Evolutionary conservation across 2,113 vertebrate species (phyloP).

Genomic region (Setophaga coronata): DNA sequence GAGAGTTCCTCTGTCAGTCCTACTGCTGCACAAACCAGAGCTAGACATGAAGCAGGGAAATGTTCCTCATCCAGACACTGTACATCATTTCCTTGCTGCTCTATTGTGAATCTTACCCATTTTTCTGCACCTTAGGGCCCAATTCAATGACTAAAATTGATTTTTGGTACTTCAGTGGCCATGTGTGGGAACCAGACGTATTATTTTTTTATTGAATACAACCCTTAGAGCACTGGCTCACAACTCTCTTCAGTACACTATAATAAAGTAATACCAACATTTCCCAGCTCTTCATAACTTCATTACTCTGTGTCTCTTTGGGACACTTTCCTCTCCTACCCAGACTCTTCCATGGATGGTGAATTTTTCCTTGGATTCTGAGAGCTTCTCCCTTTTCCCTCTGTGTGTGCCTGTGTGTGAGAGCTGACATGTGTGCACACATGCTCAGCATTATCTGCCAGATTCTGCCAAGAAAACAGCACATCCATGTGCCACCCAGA

Average conservation of each 20-base stretch:
- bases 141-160: slow-evolving; percentile 69
- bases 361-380: not conserved
- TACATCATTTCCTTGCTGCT: not conserved
- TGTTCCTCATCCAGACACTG: not conserved
- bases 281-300: slow-evolving; percentile 53
- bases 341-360: not conserved
- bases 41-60: not conserved
- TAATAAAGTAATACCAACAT: slow-evolving; percentile 66
- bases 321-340: not conserved
- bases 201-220: slow-evolving; percentile 65
- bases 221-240: slow-evolving; percentile 35
- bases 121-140: slow-evolving; percentile 66
- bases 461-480: not conserved
- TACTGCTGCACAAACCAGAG: not conserved
- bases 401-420: not conserved
- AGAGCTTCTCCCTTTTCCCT: not conserved
- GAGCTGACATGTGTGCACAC: not conserved
- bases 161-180: slow-evolving; percentile 67
- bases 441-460: not conserved
- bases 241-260: slow-evolving; percentile 16
- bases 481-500: not conserved
- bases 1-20: not conserved
- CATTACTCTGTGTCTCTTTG: slow-evolving; percentile 40
- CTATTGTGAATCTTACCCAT: slow-evolving; percentile 38
- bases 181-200: slow-evolving; percentile 43